Evolutionary conservation across 2,888 invertebrate genomes (phyloP), one percentile per base, ranked within the genome.

Genomic region (Congeria kusceri): DNA sequence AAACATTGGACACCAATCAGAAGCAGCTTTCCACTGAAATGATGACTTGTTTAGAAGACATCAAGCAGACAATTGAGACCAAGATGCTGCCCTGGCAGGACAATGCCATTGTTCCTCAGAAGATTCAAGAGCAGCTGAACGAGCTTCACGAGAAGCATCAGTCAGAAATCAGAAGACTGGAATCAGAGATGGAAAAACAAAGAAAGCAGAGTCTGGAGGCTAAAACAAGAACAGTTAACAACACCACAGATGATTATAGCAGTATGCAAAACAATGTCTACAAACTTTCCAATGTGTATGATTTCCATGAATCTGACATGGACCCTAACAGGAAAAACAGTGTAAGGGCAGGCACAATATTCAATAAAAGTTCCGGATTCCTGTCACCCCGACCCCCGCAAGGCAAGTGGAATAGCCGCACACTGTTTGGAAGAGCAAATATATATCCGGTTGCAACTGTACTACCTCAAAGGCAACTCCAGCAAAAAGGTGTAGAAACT

Each of bases 391-490:
- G 70, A 32, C 78, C 83, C 23, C 65, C 44, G 0, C 57, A 70
- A 27, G 72, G 69, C 4, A 78, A 78, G 20, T 86, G 87, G 87
- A 85, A 78, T 62, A 75, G 79, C 56, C 77, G 73, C 27, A 49
- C 62, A 13, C 44, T 86, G n/a, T 88, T 88, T 68, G 69, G 78
- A 11, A 80, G 78, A 61, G 46, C 77, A 0, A 85, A 84, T 49
- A 84, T 85, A 15, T 88, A 87, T 29, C 88, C 88, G 29, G 80
- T 88, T 11, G 86, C 87, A 13, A 82, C 87, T 61, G 86, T 88
- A 11, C 59, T 79, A n/a, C 86, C 86, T 32, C 88, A 87, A 39
- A 80, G 80, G 73, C 56, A 80, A 25, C n/a, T 59, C 11, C 27
- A 46, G 23, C 25, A 62, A 11, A 32, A 64, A 28, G 27, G 28